Conservation (phyloP, 2,113 vertebrate genomes). For the Halcyon malimbica region DNA sequence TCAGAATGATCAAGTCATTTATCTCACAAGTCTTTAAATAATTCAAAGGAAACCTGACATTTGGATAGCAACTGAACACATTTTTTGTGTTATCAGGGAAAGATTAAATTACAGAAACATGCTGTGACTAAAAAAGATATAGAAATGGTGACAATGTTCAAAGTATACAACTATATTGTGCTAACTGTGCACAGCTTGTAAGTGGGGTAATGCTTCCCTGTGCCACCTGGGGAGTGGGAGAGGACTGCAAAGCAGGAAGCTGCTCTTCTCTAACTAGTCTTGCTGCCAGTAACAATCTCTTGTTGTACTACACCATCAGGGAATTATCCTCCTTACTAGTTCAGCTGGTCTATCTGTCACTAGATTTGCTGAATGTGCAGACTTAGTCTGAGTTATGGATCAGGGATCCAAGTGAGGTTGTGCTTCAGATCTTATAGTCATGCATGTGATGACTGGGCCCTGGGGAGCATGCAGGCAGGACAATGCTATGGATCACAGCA, state of each 20-base stretch:
- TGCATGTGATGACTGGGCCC: not conserved
- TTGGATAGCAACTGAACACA: not conserved
- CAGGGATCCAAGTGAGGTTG: not conserved
- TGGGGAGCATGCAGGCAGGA: not conserved
- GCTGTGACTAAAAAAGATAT: not conserved
- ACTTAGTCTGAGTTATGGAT: not conserved
- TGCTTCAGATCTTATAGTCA: not conserved
- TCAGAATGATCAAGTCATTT: slow-evolving; percentile 29
- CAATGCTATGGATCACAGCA: not conserved
- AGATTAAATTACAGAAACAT: slow-evolving; percentile 38
- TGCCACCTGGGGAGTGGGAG: not conserved
- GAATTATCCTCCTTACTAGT: not conserved
- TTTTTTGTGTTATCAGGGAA: slow-evolving; percentile 14
- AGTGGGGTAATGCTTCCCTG: not conserved
- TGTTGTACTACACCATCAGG: not conserved
- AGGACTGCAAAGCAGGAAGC: not conserved
- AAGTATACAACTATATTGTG: not conserved
- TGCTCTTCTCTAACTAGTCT: not conserved
- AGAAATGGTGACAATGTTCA: not conserved
- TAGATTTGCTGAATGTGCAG: not conserved
- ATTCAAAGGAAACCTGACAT: slow-evolving; percentile 20
- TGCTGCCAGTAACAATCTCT: not conserved
- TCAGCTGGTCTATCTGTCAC: not conserved
- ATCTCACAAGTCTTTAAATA: slow-evolving; percentile 21
- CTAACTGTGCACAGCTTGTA: not conserved